These are phyloP conservation scores for Sthenelais limicola DNA, from an alignment of 2,888 invertebrate species.

Conservation along the genomic window DNA sequence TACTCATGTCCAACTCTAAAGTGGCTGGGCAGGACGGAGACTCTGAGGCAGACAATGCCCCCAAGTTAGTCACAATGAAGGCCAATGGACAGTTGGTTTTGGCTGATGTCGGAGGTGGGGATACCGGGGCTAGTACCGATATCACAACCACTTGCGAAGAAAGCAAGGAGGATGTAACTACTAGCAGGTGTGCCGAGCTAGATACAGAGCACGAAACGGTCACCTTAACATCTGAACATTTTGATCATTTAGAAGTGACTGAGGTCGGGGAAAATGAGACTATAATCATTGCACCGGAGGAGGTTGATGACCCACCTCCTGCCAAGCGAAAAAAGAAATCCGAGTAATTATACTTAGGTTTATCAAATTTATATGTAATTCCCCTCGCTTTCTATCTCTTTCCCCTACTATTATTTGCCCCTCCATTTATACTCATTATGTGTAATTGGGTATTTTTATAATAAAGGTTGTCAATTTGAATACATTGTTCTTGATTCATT, in stretches of 20 bases:
- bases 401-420: too few species aligned
- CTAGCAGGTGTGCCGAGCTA: not conserved
- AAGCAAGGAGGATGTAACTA: not conserved
- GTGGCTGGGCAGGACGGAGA: not conserved
- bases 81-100: too few species aligned
- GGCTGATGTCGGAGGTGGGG: not conserved
- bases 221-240: conserved; percentile 6
- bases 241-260: not conserved
- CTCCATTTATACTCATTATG: too few species aligned
- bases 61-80: too few species aligned
- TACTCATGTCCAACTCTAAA: not conserved
- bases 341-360: too few species aligned
- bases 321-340: conserved; percentile 18
- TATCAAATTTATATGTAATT: too few species aligned
- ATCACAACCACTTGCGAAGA: not conserved
- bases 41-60: too few species aligned
- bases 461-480: too few species aligned
- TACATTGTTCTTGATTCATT: too few species aligned
- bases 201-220: not conserved
- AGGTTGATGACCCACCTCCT: conserved; percentile 8
- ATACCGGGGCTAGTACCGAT: too few species aligned
- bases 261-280: not conserved
- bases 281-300: not conserved
- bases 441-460: too few species aligned
- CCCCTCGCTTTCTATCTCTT: too few species aligned